A percentile compares a stretch with the other conserved stretches of the same genome.
Conservation (phyloP, 2,113 vertebrate genomes). For the Nannospalax galili region DNA sequence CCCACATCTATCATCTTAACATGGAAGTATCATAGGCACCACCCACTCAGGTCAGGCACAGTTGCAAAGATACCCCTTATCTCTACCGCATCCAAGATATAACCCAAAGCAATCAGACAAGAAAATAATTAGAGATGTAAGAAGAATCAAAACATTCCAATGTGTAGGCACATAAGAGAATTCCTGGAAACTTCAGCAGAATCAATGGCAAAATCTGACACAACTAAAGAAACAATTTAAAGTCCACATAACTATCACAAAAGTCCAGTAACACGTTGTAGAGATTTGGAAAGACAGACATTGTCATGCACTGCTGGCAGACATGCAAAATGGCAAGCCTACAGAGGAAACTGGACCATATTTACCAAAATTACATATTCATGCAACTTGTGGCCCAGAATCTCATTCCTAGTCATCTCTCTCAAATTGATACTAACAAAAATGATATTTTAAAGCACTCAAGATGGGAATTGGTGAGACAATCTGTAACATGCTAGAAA, state of each 20-base stretch:
- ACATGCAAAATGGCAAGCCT: background rate
- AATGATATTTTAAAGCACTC: background rate
- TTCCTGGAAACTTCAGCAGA: background rate
- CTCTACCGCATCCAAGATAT: background rate
- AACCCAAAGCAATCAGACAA: slow-evolving; percentile 27
- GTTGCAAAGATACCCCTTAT: background rate
- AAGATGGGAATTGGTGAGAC: background rate
- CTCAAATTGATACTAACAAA: background rate
- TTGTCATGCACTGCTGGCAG: background rate
- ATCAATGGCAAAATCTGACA: background rate
- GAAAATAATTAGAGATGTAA: background rate
- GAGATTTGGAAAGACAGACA: background rate
- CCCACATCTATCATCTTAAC: background rate
- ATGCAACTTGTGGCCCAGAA: background rate
- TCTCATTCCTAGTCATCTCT: background rate
- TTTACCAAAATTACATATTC: background rate
- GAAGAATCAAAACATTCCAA: background rate
- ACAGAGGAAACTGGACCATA: background rate
- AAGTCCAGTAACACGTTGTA: background rate
- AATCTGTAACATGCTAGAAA: background rate
- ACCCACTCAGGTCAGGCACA: background rate
- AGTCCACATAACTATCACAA: background rate
- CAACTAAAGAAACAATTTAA: background rate
- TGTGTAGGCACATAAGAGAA: background rate
- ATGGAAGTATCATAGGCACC: background rate